Percentiles rank a stretch among this genome's conserved stretches.
These are phyloP conservation scores for Callinectes sapidus DNA, from an alignment of 2,888 invertebrate genomes.

Conservation along the genomic window DNA sequence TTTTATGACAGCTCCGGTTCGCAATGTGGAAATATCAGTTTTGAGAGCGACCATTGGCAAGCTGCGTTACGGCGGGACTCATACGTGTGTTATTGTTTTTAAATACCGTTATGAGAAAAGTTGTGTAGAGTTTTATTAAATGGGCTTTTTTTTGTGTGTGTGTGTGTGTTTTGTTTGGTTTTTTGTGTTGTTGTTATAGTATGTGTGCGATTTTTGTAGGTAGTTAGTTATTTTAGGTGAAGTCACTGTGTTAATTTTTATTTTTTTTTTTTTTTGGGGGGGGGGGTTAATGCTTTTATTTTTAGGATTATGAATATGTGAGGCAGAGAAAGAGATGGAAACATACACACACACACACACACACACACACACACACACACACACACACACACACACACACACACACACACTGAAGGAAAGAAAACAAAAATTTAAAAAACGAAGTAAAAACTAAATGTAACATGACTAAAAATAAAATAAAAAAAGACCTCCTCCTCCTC, in stretches of 20 bases:
- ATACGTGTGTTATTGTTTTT: constrained; percentile 13
- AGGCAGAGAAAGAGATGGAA: background rate
- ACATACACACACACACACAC: too few species aligned
- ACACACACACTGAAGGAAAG: too few species aligned
- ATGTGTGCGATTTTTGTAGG: background rate
- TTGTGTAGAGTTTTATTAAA: background rate
- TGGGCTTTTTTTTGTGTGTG: background rate
- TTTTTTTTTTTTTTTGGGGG: background rate
- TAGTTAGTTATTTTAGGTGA: background rate
- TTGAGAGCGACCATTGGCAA: background rate
- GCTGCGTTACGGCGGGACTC: background rate
- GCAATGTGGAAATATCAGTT: background rate
- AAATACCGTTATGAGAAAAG: background rate
- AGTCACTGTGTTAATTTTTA: background rate
- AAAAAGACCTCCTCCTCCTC: too few species aligned
- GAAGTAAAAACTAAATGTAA: too few species aligned
- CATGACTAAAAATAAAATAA: too few species aligned
- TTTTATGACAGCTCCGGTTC: constrained; percentile 1
- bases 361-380: too few species aligned
- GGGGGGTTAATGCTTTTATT: too few species aligned
- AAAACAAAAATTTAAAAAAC: too few species aligned
- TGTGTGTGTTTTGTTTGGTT: too few species aligned
- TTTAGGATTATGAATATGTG: background rate
- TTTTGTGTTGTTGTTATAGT: too few species aligned
- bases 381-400: too few species aligned